Evolutionary conservation across 2,888 invertebrate genomes (phyloP).

Genomic region (Cheilosia variabilis): DNA sequence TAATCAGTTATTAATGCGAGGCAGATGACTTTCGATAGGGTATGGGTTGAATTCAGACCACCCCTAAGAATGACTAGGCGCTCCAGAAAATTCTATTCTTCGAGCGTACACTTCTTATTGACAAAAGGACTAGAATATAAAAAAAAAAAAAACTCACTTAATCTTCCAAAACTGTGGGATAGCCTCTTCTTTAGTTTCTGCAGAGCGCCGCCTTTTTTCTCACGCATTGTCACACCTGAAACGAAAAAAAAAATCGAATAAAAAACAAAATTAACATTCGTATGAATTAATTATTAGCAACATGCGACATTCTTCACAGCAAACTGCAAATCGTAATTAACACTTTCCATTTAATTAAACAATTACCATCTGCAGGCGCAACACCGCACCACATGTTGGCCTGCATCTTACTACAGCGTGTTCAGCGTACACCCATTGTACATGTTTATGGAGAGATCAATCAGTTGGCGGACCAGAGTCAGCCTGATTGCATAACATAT

Average conservation of each 20-base stretch:
- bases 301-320: slow-evolving; percentile 69
- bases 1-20: background rate
- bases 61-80: too few species aligned
- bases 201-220: slow-evolving; percentile 95
- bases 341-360: slow-evolving; percentile 67
- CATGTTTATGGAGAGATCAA: slow-evolving; percentile 7
- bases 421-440: background rate
- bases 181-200: slow-evolving; percentile 97
- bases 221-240: slow-evolving; percentile 94
- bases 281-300: slow-evolving; percentile 54
- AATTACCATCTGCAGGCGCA: slow-evolving; percentile 28
- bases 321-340: slow-evolving; percentile 58
- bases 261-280: slow-evolving; percentile 21
- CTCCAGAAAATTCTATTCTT: too few species aligned
- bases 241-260: slow-evolving; percentile 78
- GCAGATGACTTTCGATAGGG: too few species aligned
- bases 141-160: slow-evolving; percentile 89
- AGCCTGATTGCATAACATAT: slow-evolving; percentile 58
- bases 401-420: background rate
- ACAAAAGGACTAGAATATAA: background rate
- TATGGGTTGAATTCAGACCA: too few species aligned
- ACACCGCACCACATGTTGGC: slow-evolving; percentile 1
- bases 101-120: background rate
- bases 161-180: slow-evolving; percentile 97
- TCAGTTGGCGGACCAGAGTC: slow-evolving; percentile 17